phyloP scores from a whole-genome alignment of 2,797 vertebrate genomes.

The Adelosebastes latens region DNA sequence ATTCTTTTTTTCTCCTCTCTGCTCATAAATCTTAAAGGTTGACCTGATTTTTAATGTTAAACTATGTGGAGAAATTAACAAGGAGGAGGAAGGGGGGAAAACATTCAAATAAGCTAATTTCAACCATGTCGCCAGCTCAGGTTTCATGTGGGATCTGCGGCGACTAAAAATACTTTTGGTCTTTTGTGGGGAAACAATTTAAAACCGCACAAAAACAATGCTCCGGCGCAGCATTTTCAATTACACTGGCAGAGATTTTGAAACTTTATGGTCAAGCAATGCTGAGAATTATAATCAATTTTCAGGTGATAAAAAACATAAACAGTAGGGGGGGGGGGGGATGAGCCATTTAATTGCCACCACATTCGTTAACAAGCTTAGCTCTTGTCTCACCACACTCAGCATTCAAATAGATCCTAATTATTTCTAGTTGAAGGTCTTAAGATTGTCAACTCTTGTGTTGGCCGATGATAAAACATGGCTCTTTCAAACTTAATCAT shows the following conservation, averaged over 20 bases:
- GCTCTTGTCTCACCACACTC: slow-evolving; percentile 79
- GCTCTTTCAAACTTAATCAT: slow-evolving; percentile 85
- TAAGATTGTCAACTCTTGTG: slow-evolving; percentile 86
- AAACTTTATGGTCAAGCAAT: slow-evolving; percentile 72
- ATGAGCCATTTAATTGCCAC: slow-evolving; percentile 82
- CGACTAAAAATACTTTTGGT: slow-evolving; percentile 66
- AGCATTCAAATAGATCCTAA: slow-evolving; percentile 87
- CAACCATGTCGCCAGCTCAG: slow-evolving; percentile 69
- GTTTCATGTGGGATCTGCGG: slow-evolving; percentile 66
- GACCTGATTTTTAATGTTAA: slow-evolving; percentile 88
- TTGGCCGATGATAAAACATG: slow-evolving; percentile 83
- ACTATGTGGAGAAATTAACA: slow-evolving; percentile 85
- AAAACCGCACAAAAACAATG: slow-evolving; percentile 53
- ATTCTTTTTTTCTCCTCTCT: slow-evolving; percentile 79
- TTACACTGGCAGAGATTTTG: slow-evolving; percentile 61
- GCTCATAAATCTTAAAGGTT: slow-evolving; percentile 87
- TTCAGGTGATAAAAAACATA: slow-evolving; percentile 82
- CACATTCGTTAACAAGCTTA: slow-evolving; percentile 85
- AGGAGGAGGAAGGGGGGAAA: slow-evolving; percentile 55
- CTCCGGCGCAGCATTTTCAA: slow-evolving; percentile 62
- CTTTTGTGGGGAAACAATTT: slow-evolving; percentile 58
- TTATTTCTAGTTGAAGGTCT: slow-evolving; percentile 87
- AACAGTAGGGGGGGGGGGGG: slow-evolving; percentile 55
- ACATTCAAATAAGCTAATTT: slow-evolving; percentile 80
- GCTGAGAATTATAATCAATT: slow-evolving; percentile 79